phyloP scores from a whole-genome alignment of 1,140 invertebrate genomes.

The Drosophila saltans region DNA sequence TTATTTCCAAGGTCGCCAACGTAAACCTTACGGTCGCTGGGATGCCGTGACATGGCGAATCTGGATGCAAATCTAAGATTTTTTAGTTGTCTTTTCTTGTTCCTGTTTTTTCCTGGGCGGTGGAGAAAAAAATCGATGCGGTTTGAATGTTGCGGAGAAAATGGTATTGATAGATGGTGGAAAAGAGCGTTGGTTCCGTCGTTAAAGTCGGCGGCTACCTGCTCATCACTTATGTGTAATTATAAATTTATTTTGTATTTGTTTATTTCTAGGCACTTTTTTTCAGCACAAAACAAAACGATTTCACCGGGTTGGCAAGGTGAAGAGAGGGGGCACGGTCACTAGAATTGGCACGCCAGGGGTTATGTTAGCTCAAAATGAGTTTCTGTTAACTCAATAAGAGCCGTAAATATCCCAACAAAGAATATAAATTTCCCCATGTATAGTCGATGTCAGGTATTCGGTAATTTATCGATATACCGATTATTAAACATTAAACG shows the following conservation, averaged over 20 bases:
- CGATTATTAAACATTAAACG: constrained; percentile 66
- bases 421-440: neutral
- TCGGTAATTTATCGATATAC: constrained; percentile 18
- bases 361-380: too few species aligned
- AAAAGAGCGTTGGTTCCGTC: constrained; percentile 32
- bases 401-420: neutral
- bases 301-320: constrained; percentile 54
- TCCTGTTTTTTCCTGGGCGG: constrained; percentile 28
- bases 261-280: constrained; percentile 47
- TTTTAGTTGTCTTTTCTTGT: constrained; percentile 3
- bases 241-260: constrained; percentile 17
- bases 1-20: constrained; percentile 96
- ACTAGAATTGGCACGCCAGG: neutral
- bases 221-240: constrained; percentile 32
- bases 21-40: constrained; percentile 97
- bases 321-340: neutral
- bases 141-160: constrained; percentile 16
- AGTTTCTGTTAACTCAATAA: too few species aligned
- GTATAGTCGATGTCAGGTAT: neutral
- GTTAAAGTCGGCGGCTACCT: constrained; percentile 20
- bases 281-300: constrained; percentile 49
- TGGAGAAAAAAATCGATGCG: constrained; percentile 70
- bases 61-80: constrained; percentile 40
- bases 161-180: constrained; percentile 25
- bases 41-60: constrained; percentile 88